phyloP scores from a whole-genome alignment of 2,888 invertebrate species.

The Drosophila colorata region DNA sequence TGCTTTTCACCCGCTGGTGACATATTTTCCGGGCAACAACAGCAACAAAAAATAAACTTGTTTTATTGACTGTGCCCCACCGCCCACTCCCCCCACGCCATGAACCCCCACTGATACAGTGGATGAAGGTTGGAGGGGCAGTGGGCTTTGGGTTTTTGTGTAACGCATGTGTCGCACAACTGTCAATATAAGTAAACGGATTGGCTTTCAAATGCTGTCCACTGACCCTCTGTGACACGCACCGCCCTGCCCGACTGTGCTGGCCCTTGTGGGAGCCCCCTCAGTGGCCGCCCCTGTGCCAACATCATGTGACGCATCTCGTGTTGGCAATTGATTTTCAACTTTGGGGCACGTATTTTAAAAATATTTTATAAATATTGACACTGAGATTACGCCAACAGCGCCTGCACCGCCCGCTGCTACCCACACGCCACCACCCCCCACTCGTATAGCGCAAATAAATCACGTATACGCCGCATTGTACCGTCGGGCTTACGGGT shows the following conservation, averaged over 20 bases:
- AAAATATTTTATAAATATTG: constrained; percentile 80
- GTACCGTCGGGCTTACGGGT: not conserved
- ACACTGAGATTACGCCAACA: constrained; percentile 66
- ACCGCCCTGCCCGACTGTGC: not conserved
- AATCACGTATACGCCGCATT: constrained; percentile 73
- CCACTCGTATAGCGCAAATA: constrained; percentile 32
- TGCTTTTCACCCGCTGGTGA: constrained; percentile 74
- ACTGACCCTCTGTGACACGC: constrained; percentile 11
- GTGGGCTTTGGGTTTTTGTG: not conserved
- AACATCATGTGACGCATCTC: constrained; percentile 41
- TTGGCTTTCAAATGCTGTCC: constrained; percentile 71
- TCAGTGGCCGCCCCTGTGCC: constrained; percentile 8
- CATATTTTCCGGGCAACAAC: constrained; percentile 53
- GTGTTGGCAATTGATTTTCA: constrained; percentile 71
- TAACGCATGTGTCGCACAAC: constrained; percentile 77
- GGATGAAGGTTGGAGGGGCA: not conserved
- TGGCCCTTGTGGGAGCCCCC: no score
- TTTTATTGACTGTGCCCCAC: constrained; percentile 71
- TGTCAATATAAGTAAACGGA: constrained; percentile 80
- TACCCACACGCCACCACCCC: not conserved
- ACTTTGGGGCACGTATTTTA: constrained; percentile 71
- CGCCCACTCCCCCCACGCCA: not conserved
- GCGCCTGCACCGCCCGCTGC: not conserved
- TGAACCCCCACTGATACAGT: not conserved
- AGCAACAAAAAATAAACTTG: constrained; percentile 52